Evolutionary conservation across 2,797 vertebrate species (phyloP), one percentile per base, ranked within the genome.

Genomic region (Eidolon dupreanum): DNA sequence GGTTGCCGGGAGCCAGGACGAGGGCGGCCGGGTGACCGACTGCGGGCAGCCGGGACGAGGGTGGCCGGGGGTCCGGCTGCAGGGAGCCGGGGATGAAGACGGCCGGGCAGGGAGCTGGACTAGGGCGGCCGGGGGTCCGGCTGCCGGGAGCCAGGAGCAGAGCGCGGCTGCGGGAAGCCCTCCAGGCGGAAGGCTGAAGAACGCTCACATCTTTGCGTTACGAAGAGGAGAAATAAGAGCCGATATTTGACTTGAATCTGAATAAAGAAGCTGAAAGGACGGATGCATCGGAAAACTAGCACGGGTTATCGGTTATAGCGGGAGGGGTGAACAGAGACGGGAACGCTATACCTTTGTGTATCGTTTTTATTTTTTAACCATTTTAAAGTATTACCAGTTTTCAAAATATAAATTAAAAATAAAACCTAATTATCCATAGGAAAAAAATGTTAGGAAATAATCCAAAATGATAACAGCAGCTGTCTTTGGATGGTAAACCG

Each of bases 121-220:
- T 2, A 46, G 46, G 46, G 46, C 46, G 46, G 46, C 6, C 15
- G 17, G 33, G 9, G 1, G 1, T 31, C 65, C 2, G 41, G 77
- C 8, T 26, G 0, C 49, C 13, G 28, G 68, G 36, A 75, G 63
- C n/a, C 51, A 3, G 0, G 8, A 57, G 57, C 13, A 5, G n/a
- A 70, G 26, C 26, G 8, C 26, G 33, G 9, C 11, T 6, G 2
- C 4, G 0, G 33, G 55, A 70, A 53, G n/a, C 8, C 20, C 31
- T 12, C 12, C 1, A 3, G 1, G 33, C 36, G 0, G 46, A 53
- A 24, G 0, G 1, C n/a, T 51, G 36, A n/a, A 31, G 15, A 22
- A 15, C 6, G 3, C 38, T 36, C 6, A 36, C 5, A 6, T 22
- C 55, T 26, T 68, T 31, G 57, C 7, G 8, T 68, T 73, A 66